Evolutionary conservation across 2,797 vertebrate genomes (phyloP), one percentile per base, ranked within the genome.

Genomic region (Typhlichthys subterraneus): DNA sequence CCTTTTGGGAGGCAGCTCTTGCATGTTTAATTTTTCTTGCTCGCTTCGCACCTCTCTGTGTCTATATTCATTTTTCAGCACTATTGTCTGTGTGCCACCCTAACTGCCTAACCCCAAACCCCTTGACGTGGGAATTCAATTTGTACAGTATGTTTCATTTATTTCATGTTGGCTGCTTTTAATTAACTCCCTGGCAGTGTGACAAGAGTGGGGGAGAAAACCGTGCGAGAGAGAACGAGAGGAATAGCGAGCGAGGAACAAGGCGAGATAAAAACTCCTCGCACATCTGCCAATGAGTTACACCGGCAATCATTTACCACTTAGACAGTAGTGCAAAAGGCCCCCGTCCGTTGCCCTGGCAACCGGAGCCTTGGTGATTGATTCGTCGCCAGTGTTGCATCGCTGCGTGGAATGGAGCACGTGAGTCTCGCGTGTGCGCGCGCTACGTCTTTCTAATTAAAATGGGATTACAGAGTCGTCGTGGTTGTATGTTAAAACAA

Each of bases 401-500:
- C 93, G 93, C 95, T 94, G 96, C 87, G 77, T 95, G 95, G 94
- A 96, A 93, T 81, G 77, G 83, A 84, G 86, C 77, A 80, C 73
- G 76, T 85, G 86, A 85, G 86, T 78, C 87, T 87, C 87, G 83
- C 83, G 72, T 84, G 72, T 84, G 89, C 90, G 90, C 90, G 90
- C 81, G 85, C 91, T 94, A 94, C 93, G 95, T 95, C 93, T 92
- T 91, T 94, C 94, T 97, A 96, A 97, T 98, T 98, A 96, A 98
- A 96, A 95, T 89, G 88, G 93, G 95, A 96, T 98, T 97, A 96
- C 88, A 89, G 91, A 93, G 92, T 93, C 93, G 91, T 94, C 84
- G 88, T 66, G 79, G 86, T 85, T 94, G 89, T 95, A 94, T 93
- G 92, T 95, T 94, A 92, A 87, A 90, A 95, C 94, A 95, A 95